Base-by-base conservation (phyloP, 2,797 vertebrate genomes). In the Danio jaintianensis region DNA sequence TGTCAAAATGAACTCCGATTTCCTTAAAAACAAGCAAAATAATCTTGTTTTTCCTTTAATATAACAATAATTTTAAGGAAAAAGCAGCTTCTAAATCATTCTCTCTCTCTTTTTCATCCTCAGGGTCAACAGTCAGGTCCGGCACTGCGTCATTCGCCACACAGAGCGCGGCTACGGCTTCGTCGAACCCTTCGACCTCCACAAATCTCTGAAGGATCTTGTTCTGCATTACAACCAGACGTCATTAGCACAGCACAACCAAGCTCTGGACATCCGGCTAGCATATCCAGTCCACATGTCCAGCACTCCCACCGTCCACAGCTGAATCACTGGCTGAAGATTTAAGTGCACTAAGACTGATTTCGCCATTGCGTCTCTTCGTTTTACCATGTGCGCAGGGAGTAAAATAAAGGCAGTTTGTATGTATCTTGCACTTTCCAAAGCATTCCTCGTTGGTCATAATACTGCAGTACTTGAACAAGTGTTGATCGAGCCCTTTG, bases 61-160 rank as follows among this genome's bases (percentile, higher is more conserved):
- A n/a, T n/a, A n/a, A n/a, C n/a, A n/a, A n/a, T n/a, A n/a, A n/a
- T n/a, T n/a, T n/a, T n/a, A n/a, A n/a, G n/a, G n/a, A n/a, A n/a
- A n/a, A n/a, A n/a, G n/a, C 29, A 29, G 29, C 29, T 29, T 29
- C 29, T 29, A 1, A 29, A 29, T 29, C 29, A 29, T 1, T 29
- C 1, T 29, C 29, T 29, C 29, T 40, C 3, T 0, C 4, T 55
- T 75, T 38, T 66, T 12, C 3, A n/a, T 43, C 84, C 90, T 56
- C 93, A 98, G 97, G n/a, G 96, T 96, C 48, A 96, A 96, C 3
- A 94, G 96, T 40, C 96, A 98, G 85, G 97, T 99, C 89, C 97
- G 98, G 85, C 97, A 99, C 92, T 99, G 97, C 86, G 96, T 98
- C 90, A 95, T 99, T 92, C 98, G 97, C 93, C 96, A 95, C 91